phyloP scores from a whole-genome alignment of 2,797 vertebrate genomes.

The Sebastes hubbsi region DNA sequence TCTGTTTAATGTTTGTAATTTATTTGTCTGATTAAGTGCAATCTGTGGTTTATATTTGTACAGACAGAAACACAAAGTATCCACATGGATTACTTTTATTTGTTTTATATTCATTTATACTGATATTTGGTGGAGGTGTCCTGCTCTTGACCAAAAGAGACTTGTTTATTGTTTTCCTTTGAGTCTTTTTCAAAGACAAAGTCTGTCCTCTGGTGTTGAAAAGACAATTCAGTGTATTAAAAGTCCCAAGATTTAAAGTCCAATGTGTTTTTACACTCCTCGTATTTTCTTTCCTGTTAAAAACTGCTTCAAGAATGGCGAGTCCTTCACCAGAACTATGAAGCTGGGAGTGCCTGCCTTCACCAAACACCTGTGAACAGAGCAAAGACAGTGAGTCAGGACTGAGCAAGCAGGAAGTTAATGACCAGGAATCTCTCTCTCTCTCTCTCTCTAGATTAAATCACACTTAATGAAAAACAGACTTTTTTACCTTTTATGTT shows the following conservation, averaged over 20 bases:
- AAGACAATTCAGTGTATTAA: not conserved
- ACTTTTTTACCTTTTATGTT: too few relatives aligned
- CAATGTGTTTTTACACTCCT: too few relatives aligned
- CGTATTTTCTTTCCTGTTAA: too few relatives aligned
- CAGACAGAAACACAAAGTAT: not conserved
- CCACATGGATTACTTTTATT: not conserved
- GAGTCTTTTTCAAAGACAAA: not conserved
- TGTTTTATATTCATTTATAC: not conserved
- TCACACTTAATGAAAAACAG: too few relatives aligned
- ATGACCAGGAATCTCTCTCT: too few relatives aligned
- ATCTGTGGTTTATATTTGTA: not conserved
- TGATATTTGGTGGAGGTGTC: not conserved
- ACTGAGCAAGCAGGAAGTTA: not conserved
- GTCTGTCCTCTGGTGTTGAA: not conserved
- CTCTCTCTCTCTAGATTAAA: too few relatives aligned
- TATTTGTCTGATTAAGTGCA: not conserved
- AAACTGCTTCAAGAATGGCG: slow-evolving; percentile 34
- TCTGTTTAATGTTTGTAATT: too few relatives aligned
- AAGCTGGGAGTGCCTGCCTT: slow-evolving; percentile 90
- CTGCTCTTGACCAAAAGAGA: not conserved
- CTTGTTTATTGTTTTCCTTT: not conserved
- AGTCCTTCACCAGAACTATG: slow-evolving; percentile 84
- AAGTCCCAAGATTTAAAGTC: too few relatives aligned
- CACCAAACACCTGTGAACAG: slow-evolving; percentile 85
- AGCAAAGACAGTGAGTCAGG: not conserved